phyloP scores from a whole-genome alignment of 2,113 vertebrate genomes.

The Gorilla gorilla region DNA sequence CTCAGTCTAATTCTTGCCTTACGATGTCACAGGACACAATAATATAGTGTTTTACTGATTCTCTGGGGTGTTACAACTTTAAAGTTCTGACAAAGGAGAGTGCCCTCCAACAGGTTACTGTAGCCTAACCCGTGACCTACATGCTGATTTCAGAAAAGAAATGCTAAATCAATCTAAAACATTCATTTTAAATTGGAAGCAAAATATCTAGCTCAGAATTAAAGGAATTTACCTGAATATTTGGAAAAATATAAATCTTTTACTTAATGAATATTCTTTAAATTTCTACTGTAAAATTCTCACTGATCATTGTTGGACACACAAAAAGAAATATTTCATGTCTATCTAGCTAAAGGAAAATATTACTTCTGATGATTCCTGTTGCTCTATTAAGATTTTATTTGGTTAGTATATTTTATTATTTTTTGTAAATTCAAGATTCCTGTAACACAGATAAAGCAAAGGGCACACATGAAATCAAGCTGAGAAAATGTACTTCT shows the following conservation, averaged over 20 bases:
- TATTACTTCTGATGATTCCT: background rate
- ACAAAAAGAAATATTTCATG: background rate
- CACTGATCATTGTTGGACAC: background rate
- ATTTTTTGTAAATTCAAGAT: background rate
- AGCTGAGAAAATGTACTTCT: background rate
- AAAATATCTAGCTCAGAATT: constrained; percentile 18
- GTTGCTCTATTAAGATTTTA: background rate
- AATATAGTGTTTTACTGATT: background rate
- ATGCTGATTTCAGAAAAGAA: constrained; percentile 51
- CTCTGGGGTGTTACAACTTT: background rate
- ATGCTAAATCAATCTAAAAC: constrained; percentile 31
- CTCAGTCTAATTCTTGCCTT: background rate
- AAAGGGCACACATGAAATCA: background rate
- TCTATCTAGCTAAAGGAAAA: background rate
- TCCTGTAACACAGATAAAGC: background rate
- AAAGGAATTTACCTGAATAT: background rate
- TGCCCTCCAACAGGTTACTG: constrained; percentile 27
- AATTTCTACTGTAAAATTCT: background rate
- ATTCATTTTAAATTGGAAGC: constrained; percentile 31
- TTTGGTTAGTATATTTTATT: background rate
- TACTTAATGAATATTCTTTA: constrained; percentile 24
- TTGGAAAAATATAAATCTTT: constrained; percentile 34
- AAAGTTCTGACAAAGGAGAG: background rate
- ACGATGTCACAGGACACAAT: background rate
- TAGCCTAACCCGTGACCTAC: background rate